Percentiles rank a stretch among this genome's conserved stretches.
These are phyloP conservation scores for Lepisosteus oculatus DNA, from an alignment of 2,113 vertebrate genomes.

Conservation along the genomic window DNA sequence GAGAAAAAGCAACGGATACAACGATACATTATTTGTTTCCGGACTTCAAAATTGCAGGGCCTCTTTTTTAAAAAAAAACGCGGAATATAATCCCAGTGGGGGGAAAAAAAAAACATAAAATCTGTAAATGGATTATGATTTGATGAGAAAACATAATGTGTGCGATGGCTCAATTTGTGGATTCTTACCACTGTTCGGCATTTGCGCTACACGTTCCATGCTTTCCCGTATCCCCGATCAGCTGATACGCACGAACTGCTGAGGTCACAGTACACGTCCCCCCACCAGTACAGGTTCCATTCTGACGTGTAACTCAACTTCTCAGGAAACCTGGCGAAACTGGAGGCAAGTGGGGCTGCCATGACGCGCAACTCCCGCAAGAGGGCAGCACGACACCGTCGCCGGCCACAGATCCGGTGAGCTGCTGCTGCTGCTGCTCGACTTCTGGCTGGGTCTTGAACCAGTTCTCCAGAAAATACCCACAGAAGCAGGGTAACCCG, in stretches of 20 bases:
- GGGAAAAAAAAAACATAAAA: neutral
- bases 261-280: conserved; percentile 63
- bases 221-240: conserved; percentile 56
- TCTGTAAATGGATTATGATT: conserved; percentile 12
- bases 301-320: conserved; percentile 68
- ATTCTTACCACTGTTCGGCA: conserved; percentile 59
- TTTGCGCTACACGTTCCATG: conserved; percentile 61
- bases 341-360: conserved; percentile 16
- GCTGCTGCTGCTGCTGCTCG: too few species aligned
- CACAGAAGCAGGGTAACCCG: neutral
- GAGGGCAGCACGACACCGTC: conserved; percentile 31
- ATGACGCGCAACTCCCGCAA: neutral
- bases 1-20: too few species aligned
- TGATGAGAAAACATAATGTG: neutral
- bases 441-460: too few species aligned
- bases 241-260: conserved; percentile 53
- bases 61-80: too few species aligned
- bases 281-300: conserved; percentile 62
- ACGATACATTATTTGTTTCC: too few species aligned
- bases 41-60: too few species aligned
- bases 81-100: too few species aligned
- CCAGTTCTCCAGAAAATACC: neutral
- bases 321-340: conserved; percentile 37
- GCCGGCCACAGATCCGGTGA: too few species aligned
- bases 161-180: neutral